Evolutionary conservation across 2,888 invertebrate species (phyloP).

Genomic region (Fragum whitleyi): DNA sequence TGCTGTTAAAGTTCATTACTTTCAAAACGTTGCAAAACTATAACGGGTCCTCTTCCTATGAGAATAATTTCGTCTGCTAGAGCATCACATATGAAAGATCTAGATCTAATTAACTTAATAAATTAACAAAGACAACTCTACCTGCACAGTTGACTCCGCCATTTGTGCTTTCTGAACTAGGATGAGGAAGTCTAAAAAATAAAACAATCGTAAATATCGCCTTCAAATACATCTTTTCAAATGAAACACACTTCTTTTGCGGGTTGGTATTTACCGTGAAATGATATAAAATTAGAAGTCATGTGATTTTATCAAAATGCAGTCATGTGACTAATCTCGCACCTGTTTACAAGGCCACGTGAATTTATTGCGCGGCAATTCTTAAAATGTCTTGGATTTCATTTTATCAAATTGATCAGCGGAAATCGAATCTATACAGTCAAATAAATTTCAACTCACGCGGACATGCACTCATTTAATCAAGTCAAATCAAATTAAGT

Average conservation of each 20-base stretch:
- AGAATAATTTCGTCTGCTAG: not conserved
- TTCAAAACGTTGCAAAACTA: too few species aligned
- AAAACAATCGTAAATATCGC: not conserved
- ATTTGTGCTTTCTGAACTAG: not conserved
- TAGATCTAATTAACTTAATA: too few species aligned
- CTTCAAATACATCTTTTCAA: not conserved
- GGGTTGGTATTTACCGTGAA: not conserved
- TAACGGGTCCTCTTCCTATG: too few species aligned
- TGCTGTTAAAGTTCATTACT: too few species aligned
- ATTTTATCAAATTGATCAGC: too few species aligned
- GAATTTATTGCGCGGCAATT: not conserved
- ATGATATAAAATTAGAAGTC: not conserved
- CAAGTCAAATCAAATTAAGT: too few species aligned
- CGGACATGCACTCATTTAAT: too few species aligned
- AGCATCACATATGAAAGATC: too few species aligned
- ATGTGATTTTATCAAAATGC: not conserved
- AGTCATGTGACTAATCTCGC: not conserved
- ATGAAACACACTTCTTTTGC: not conserved
- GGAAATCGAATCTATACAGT: too few species aligned
- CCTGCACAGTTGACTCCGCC: not conserved
- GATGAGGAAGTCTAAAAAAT: not conserved
- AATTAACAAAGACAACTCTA: not conserved
- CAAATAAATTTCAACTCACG: too few species aligned
- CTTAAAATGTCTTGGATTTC: too few species aligned
- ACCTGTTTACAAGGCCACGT: not conserved